phyloP scores from a whole-genome alignment of 2,888 invertebrate genomes.

The Agrotis segetum region DNA sequence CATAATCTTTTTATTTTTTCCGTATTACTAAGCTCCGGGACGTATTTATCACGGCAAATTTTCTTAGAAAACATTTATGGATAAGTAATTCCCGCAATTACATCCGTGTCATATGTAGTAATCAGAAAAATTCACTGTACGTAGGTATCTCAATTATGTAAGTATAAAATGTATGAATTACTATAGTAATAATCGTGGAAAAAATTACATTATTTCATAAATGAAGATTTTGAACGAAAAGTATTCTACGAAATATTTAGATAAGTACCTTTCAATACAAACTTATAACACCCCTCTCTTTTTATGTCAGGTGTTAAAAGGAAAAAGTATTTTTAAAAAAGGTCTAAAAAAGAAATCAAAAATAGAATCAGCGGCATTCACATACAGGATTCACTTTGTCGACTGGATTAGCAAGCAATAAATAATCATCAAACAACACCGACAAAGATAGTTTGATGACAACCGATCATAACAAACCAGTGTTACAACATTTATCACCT shows the following conservation, averaged over 20 bases:
- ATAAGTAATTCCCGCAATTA: slow-evolving; percentile 35
- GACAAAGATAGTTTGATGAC: slow-evolving; percentile 14
- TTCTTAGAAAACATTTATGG: slow-evolving; percentile 28
- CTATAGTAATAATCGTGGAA: background rate
- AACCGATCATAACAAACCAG: slow-evolving; percentile 42
- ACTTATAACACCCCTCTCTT: too few relatives aligned
- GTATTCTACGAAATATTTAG: too few relatives aligned
- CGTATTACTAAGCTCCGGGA: slow-evolving; percentile 6
- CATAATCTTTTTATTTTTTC: slow-evolving; percentile 20
- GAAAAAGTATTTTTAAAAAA: background rate
- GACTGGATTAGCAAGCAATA: background rate
- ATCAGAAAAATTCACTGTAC: slow-evolving; percentile 31
- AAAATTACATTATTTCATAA: background rate
- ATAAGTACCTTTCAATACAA: background rate
- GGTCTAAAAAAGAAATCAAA: background rate
- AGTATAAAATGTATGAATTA: slow-evolving; percentile 22
- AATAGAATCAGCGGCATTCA: background rate
- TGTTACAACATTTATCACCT: slow-evolving; percentile 25
- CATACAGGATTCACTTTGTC: background rate
- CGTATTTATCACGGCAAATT: slow-evolving; percentile 25
- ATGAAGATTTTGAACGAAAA: background rate
- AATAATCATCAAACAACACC: slow-evolving; percentile 8
- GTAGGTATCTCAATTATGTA: slow-evolving; percentile 20
- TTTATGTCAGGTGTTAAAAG: background rate
- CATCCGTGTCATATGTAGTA: slow-evolving; percentile 7